Conservation (phyloP, 1,140 invertebrate species). For the Diorhabda carinulata region DNA sequence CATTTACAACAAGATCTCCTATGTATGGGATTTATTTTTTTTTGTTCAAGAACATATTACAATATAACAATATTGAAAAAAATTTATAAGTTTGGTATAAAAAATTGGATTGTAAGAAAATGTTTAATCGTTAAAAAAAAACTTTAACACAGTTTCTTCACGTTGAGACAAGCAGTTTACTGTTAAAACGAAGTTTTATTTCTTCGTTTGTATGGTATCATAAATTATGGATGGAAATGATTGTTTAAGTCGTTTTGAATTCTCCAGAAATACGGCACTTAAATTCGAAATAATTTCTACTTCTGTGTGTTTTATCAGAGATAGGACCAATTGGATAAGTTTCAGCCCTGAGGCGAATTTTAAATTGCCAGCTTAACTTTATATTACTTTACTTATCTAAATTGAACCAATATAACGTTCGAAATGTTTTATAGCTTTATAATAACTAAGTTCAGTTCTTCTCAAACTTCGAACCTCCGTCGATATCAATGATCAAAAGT, state of each 20-base stretch:
- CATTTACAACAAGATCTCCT: no score
- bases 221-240: conserved; percentile 22
- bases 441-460: conserved; percentile 34
- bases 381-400: conserved; percentile 47
- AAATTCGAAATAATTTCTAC: conserved; percentile 40
- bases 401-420: conserved; percentile 45
- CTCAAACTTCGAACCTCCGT: conserved; percentile 8
- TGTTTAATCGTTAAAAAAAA: no score
- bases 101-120: no score
- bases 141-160: no score
- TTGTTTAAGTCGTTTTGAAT: conserved; percentile 30
- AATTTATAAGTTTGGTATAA: no score
- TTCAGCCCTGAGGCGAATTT: conserved; percentile 42
- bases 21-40: no score
- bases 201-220: conserved; percentile 8
- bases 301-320: conserved; percentile 44
- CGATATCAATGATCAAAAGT: neutral
- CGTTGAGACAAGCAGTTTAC: neutral
- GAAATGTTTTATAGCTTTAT: conserved; percentile 43
- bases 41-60: no score
- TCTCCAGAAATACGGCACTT: conserved; percentile 36
- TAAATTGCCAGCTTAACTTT: conserved; percentile 46
- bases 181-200: conserved; percentile 11
- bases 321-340: conserved; percentile 45
- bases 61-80: no score